Conservation (phyloP, 2,113 vertebrate genomes). For the Stegostoma tigrinum region DNA sequence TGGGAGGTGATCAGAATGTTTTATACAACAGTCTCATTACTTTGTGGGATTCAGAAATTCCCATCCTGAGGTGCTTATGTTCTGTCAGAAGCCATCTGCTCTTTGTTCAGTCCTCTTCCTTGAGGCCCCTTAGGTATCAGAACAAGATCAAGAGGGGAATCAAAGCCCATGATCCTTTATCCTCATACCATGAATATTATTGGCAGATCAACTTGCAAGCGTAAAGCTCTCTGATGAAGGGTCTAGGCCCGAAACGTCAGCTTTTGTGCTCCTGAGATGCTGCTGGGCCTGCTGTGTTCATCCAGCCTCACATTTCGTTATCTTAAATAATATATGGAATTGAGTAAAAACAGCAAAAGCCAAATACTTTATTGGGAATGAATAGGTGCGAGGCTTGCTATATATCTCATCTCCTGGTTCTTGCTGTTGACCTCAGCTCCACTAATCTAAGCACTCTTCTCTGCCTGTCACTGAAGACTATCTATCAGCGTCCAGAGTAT, state of each 20-base stretch:
- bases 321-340: neutral
- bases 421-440: conserved; percentile 22
- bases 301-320: too few species aligned
- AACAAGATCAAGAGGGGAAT: neutral
- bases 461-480: conserved; percentile 31
- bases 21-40: neutral
- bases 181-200: neutral
- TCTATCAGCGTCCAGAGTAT: conserved; percentile 1
- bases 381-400: conserved; percentile 22
- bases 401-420: neutral
- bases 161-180: neutral
- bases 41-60: neutral
- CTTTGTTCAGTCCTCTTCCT: neutral
- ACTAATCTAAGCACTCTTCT: neutral
- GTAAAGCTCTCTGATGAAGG: too few species aligned
- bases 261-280: too few species aligned
- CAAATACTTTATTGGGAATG: neutral
- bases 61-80: neutral
- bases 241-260: too few species aligned
- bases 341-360: conserved; percentile 8
- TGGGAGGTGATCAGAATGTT: neutral
- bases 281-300: too few species aligned
- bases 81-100: neutral
- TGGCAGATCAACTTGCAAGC: neutral
- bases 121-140: neutral